Percentiles rank a stretch among this genome's conserved stretches.
Conservation (phyloP, 2,888 invertebrate genomes). For the Sturmia bella region DNA sequence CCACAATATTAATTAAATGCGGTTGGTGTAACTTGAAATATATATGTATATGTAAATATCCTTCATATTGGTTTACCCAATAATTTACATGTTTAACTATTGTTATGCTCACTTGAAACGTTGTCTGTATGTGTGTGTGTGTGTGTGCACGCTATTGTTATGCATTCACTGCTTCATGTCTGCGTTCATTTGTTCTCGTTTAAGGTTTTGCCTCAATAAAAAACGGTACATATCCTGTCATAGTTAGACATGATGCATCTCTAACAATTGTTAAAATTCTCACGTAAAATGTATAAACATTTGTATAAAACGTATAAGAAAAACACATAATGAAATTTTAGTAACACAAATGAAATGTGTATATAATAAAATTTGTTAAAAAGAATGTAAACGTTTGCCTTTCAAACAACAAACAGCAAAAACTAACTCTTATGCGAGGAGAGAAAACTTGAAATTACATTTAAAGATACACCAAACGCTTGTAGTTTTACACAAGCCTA, state of each 20-base stretch:
- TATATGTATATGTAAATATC: slow-evolving; percentile 41
- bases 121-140: too few relatives aligned
- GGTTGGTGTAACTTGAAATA: too few relatives aligned
- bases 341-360: slow-evolving; percentile 3
- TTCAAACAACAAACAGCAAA: slow-evolving; percentile 5
- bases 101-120: slow-evolving; percentile 27
- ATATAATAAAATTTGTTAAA: slow-evolving; percentile 31
- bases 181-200: slow-evolving; percentile 15
- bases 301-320: slow-evolving; percentile 62
- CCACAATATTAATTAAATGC: slow-evolving; percentile 33
- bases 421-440: slow-evolving; percentile 35
- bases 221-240: slow-evolving; percentile 41
- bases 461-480: neutral
- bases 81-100: slow-evolving; percentile 56
- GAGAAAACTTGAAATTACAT: neutral
- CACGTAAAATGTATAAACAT: slow-evolving; percentile 61
- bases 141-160: neutral
- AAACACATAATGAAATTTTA: slow-evolving; percentile 62
- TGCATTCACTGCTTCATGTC: neutral
- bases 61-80: slow-evolving; percentile 57
- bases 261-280: slow-evolving; percentile 66
- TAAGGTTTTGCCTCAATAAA: slow-evolving; percentile 27
- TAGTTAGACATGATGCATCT: slow-evolving; percentile 46
- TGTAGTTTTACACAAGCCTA: neutral
- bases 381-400: neutral